Conservation (phyloP, 2,888 invertebrate genomes). For the Hirtodrosophila alboralis region DNA sequence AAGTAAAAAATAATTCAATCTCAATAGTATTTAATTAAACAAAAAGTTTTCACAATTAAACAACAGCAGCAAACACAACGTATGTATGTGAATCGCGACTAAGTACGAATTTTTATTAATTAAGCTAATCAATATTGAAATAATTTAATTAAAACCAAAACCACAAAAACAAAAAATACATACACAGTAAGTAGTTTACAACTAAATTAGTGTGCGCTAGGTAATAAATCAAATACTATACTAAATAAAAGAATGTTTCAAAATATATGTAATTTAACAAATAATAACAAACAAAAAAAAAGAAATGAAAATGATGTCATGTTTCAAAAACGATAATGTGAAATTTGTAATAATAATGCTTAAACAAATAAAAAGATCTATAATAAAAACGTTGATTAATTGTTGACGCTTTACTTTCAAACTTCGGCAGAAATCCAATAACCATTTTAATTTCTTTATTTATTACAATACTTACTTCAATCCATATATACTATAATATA, state of each 20-base stretch:
- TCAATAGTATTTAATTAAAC: slow-evolving; percentile 61
- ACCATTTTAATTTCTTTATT: background rate
- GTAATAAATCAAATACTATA: slow-evolving; percentile 54
- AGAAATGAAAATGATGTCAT: slow-evolving; percentile 31
- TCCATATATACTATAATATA: slow-evolving; percentile 17
- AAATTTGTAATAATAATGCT: slow-evolving; percentile 66
- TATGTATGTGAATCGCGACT: slow-evolving; percentile 65
- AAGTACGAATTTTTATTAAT: slow-evolving; percentile 79
- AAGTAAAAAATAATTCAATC: slow-evolving; percentile 53
- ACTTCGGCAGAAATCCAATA: background rate
- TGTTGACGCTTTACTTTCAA: background rate
- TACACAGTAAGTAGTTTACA: slow-evolving; percentile 66
- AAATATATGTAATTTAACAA: slow-evolving; percentile 53
- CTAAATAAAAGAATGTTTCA: slow-evolving; percentile 49
- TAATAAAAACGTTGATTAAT: slow-evolving; percentile 30
- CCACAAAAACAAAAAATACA: slow-evolving; percentile 30
- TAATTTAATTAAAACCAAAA: slow-evolving; percentile 56
- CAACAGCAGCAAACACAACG: slow-evolving; percentile 42
- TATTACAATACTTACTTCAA: background rate
- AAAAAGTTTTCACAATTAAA: slow-evolving; percentile 60
- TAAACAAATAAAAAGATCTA: slow-evolving; percentile 56
- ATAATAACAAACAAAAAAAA: too few species aligned
- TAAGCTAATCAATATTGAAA: slow-evolving; percentile 68
- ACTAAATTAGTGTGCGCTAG: slow-evolving; percentile 62
- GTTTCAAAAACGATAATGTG: slow-evolving; percentile 57